Evolutionary conservation across 2,113 vertebrate species (phyloP), one percentile per base, ranked within the genome.

Genomic region (Chaetodon auriga): DNA sequence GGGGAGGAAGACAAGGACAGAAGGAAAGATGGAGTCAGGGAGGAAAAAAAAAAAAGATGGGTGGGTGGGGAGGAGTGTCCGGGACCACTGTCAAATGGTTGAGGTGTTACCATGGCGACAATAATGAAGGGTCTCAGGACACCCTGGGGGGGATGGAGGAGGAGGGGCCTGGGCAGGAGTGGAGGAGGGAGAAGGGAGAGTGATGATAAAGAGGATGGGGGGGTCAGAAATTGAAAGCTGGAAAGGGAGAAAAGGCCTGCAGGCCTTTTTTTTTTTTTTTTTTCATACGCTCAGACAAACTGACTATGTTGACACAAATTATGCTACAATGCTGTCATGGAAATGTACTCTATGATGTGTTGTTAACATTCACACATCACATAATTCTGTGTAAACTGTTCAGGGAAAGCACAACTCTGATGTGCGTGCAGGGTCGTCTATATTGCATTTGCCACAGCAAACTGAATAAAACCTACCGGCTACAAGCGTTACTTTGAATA

Each of bases 91-190:
- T 94, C 92, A 92, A 94, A 94, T 90, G 91, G 90, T 94, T 91
- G 87, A 92, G 90, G 86, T 92, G 93, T 94, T 94, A 85, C 94
- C 91, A 94, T 94, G 90, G 91, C 86, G 90, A 94, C 93, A 92
- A 91, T 94, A 94, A 94, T 93, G 93, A 94, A 93, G 91, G 92
- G 90, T 93, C 93, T 93, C 90, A 94, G 94, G 91, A 94, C 93
- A 93, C 91, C 94, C 93, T 81, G 77, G 84, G 90, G 90, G 94
- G 92, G 85, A 91, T 81, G 69, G 23, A 75, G 85, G 54, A 74
- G 79, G 88, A 80, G 85, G 89, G 82, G 80, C 23, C 55, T 73
- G 75, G 64, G 75, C 51, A 62, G 41, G 74, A 84, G 71, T 60
- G 68, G 86, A 80, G 80, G 78, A 72, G 76, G 75, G 81, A 88